These are phyloP conservation scores for Luffia ferchaultella DNA, from an alignment of 2,888 invertebrate genomes.

Conservation along the genomic window DNA sequence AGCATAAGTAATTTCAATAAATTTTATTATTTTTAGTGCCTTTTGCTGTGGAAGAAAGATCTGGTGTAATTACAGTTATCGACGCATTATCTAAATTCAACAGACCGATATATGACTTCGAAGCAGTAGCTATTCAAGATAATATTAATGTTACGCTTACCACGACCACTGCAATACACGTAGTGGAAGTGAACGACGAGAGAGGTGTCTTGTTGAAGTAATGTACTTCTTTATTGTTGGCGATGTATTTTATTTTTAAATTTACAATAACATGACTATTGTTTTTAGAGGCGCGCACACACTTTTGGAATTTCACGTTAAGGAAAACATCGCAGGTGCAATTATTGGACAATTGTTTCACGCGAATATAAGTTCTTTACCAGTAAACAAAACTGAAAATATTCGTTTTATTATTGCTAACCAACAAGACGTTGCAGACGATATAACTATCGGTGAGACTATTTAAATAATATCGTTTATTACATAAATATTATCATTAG, in stretches of 20 bases:
- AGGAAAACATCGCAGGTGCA: constrained; percentile 78
- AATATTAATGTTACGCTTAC: constrained; percentile 70
- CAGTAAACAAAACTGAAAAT: constrained; percentile 44
- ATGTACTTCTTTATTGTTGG: constrained; percentile 13
- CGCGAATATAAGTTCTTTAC: constrained; percentile 45
- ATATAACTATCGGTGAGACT: constrained; percentile 73
- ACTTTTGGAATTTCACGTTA: constrained; percentile 77
- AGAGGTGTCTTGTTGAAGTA: constrained; percentile 72
- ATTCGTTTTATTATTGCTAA: constrained; percentile 82
- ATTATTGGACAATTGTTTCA: constrained; percentile 77
- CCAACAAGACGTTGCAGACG: constrained; percentile 81
- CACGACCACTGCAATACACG: constrained; percentile 85
- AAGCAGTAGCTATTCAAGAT: constrained; percentile 78
- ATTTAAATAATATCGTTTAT: constrained; percentile 7
- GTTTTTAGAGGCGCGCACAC: constrained; percentile 71
- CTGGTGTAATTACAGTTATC: constrained; percentile 87
- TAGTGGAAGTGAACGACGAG: constrained; percentile 79
- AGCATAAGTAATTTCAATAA: not conserved
- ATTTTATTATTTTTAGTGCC: constrained; percentile 71
- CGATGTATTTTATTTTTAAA: no score
- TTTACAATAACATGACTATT: no score
- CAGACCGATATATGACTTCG: constrained; percentile 77
- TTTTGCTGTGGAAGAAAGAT: constrained; percentile 88
- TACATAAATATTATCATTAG: not conserved
- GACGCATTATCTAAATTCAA: constrained; percentile 75